Evolutionary conservation across 2,888 invertebrate genomes (phyloP).

Genomic region (Ceratothoa steindachneri): DNA sequence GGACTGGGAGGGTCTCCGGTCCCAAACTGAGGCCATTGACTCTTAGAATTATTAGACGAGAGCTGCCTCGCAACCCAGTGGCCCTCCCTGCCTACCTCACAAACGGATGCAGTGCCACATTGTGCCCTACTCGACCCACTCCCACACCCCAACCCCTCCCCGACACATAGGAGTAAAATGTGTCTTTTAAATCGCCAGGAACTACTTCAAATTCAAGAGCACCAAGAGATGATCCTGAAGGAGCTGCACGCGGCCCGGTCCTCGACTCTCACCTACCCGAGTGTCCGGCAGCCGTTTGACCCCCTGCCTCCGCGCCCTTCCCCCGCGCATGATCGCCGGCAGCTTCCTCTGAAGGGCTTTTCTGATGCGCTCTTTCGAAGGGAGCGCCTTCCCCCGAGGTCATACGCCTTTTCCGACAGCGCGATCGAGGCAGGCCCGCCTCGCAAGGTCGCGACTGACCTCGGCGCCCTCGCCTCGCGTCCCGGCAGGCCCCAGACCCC

Average conservation of each 20-base stretch:
- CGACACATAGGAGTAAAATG: no score
- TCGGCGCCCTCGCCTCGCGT: no score
- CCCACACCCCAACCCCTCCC: no score
- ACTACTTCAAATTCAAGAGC: conserved; percentile 3
- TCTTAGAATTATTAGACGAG: no score
- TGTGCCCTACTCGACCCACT: no score
- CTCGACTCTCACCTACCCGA: neutral
- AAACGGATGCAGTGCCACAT: no score
- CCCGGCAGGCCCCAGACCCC: neutral
- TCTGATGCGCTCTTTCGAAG: neutral
- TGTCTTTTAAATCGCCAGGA: neutral
- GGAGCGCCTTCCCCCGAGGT: neutral
- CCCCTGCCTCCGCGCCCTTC: neutral
- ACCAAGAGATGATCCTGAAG: neutral
- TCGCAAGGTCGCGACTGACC: neutral
- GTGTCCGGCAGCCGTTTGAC: neutral
- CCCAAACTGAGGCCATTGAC: no score
- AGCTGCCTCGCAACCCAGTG: no score
- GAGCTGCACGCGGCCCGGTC: neutral
- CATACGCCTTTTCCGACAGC: neutral
- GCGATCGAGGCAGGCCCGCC: neutral
- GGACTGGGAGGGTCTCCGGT: no score
- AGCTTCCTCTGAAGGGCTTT: neutral
- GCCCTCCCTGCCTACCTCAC: no score
- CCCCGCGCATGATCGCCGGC: neutral